A percentile compares a stretch with the other conserved stretches of the same genome.
These are phyloP conservation scores for Odobenus rosmarus DNA, from an alignment of 2,113 vertebrate genomes.

Conservation along the genomic window DNA sequence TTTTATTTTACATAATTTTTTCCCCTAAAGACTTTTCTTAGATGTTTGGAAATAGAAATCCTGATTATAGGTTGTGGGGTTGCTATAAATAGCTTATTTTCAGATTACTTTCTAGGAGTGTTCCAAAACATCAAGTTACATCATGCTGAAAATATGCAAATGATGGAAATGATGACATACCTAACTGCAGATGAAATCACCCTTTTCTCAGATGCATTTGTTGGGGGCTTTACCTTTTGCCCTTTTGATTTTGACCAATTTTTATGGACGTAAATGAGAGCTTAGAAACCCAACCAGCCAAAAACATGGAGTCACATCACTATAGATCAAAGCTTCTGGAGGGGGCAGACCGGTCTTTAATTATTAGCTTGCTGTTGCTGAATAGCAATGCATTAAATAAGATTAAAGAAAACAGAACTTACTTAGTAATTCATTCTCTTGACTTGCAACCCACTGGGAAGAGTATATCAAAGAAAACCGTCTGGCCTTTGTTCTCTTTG, in stretches of 20 bases:
- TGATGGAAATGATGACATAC: neutral
- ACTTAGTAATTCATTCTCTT: conserved; percentile 57
- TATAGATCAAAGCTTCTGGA: conserved; percentile 59
- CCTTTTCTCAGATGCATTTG: neutral
- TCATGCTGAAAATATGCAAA: neutral
- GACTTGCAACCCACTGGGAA: conserved; percentile 66
- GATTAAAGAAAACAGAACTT: conserved; percentile 71
- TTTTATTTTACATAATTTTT: neutral
- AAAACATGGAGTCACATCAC: neutral
- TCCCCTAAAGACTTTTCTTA: neutral
- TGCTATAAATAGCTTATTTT: neutral
- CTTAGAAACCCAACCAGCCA: conserved; percentile 13
- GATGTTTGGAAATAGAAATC: conserved; percentile 3
- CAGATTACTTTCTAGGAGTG: neutral
- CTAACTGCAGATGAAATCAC: neutral
- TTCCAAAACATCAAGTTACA: neutral
- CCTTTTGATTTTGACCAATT: conserved; percentile 38
- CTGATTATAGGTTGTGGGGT: neutral
- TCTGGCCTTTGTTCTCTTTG: conserved; percentile 48
- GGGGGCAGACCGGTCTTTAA: conserved; percentile 28
- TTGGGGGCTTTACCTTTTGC: neutral
- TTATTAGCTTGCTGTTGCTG: conserved; percentile 64
- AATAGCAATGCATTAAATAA: conserved; percentile 49
- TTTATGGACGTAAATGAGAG: conserved; percentile 44
- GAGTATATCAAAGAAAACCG: conserved; percentile 67